Conservation (phyloP, 2,797 vertebrate species). For the Acanthurus lineatus region DNA sequence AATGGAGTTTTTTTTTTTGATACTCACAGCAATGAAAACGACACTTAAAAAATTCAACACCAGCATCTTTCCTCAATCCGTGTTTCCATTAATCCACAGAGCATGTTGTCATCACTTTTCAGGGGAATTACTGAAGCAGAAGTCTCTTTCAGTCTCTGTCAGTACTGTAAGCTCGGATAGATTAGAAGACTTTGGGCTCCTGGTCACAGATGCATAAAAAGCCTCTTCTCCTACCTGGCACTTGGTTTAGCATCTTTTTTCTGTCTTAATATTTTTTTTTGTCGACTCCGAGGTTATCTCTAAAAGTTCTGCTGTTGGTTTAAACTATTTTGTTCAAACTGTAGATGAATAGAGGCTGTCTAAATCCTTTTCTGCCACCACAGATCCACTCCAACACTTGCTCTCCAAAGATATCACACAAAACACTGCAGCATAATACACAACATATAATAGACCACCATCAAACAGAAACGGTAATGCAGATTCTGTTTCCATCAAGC, state of each 20-base stretch:
- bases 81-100: background rate
- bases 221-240: background rate
- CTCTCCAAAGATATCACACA: background rate
- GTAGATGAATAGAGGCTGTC: background rate
- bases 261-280: background rate
- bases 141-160: background rate
- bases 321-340: background rate
- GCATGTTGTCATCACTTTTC: conserved; percentile 1
- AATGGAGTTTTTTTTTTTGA: background rate
- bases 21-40: background rate
- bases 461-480: background rate
- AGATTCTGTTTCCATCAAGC: background rate
- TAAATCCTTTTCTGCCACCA: background rate
- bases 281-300: background rate
- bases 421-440: background rate
- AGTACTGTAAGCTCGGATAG: background rate
- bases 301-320: background rate
- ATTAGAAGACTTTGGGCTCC: background rate
- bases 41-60: background rate
- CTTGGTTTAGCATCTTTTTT: background rate
- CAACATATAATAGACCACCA: background rate
- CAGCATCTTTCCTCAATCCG: background rate
- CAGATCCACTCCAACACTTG: background rate
- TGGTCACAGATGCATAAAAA: background rate
- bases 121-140: background rate